These are phyloP conservation scores for Cettia cetti DNA, from an alignment of 2,113 vertebrate genomes.

Conservation along the genomic window DNA sequence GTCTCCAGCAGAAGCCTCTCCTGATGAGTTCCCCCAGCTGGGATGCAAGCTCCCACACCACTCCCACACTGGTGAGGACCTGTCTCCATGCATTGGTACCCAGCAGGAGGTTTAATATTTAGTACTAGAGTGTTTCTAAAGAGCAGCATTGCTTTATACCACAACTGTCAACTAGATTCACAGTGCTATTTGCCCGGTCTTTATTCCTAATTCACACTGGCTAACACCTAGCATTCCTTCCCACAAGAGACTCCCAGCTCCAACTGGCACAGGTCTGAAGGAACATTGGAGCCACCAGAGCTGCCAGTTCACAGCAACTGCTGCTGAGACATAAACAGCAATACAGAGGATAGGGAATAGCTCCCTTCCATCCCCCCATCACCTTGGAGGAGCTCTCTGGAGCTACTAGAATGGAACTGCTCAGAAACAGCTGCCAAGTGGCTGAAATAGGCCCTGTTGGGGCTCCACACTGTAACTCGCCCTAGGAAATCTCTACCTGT, in stretches of 20 bases:
- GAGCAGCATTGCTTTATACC: background rate
- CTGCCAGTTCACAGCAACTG: background rate
- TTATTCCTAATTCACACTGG: background rate
- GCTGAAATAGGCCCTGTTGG: background rate
- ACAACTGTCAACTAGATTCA: background rate
- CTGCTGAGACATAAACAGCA: background rate
- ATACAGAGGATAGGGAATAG: background rate
- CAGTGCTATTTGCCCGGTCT: conserved; percentile 9
- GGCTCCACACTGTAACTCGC: background rate
- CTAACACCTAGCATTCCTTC: background rate
- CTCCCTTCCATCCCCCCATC: background rate
- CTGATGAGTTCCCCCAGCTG: background rate
- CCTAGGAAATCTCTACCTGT: background rate
- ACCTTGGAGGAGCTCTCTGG: background rate
- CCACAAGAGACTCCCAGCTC: background rate
- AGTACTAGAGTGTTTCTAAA: background rate
- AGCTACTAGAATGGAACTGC: background rate
- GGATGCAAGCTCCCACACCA: background rate
- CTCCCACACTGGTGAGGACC: background rate
- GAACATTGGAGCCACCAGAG: background rate
- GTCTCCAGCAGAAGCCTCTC: background rate
- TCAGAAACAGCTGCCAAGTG: background rate
- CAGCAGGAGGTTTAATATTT: background rate
- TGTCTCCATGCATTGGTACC: background rate
- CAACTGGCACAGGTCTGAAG: background rate